Evolutionary conservation across 2,797 vertebrate species (phyloP), one percentile per base, ranked within the genome.

Genomic region (Notolepis coatsorum): DNA sequence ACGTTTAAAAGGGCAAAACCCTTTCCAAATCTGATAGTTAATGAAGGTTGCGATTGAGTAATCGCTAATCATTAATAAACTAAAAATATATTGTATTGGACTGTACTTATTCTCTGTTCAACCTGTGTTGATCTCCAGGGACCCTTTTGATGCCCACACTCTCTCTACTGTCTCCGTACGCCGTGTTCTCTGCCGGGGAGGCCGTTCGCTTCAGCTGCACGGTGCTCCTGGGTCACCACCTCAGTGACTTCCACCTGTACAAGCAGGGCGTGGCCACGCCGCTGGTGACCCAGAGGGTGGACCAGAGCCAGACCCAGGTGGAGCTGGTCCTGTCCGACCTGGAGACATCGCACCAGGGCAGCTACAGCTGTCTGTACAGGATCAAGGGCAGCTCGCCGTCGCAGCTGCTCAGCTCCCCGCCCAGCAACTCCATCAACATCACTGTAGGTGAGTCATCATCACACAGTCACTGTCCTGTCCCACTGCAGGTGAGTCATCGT

Each of bases 361-460:
- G 88, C 79, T 93, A 93, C 70, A 91, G 83, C 61, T 93, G 92
- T 74, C 64, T 83, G 23, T 93, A 93, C 68, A 88, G 85, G 52
- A 81, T 92, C 58, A 84, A 80, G 53, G 70, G 79, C 0, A 84
- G 81, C 55, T 84, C 75, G 2, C 84, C 84, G 6, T 51, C 87
- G 17, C 56, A 82, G 70, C 65, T 86, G 51, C 81, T 87, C 60
- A 84, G 74, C 62, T 93, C 91, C 30, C 87, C 89, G 3, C 79
- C 79, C n/a, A 92, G 91, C 75, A 91, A 92, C 67, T 72, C 81
- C 55, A 88, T 93, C 56, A 89, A 91, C 79, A 92, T 93, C 65
- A 90, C 86, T n/a, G 92, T 93, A 51, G 88, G 92, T 93, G 71
- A 89, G 92, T 90, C 25, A 15, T n/a, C 21, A n/a, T 30, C 56